Percentiles rank a stretch among this genome's conserved stretches.
Evolutionary conservation across 2,113 vertebrate species (phyloP).

Genomic region (Archilochus colubris): DNA sequence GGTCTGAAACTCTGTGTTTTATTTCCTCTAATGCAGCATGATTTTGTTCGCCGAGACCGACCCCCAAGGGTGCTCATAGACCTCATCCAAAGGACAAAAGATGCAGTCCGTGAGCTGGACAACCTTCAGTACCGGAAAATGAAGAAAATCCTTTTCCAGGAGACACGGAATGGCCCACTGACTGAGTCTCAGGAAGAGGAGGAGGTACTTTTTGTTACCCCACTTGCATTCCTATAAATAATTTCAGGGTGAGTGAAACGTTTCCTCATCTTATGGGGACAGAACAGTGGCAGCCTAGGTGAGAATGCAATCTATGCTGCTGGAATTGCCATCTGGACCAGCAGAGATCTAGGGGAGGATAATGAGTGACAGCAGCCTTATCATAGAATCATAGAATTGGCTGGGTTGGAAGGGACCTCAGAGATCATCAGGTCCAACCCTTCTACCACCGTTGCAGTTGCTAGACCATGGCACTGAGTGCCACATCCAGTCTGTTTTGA

Average conservation of each 20-base stretch:
- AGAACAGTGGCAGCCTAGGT: background rate
- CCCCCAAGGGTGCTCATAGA: slow-evolving; percentile 89
- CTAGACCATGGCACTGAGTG: too few species aligned
- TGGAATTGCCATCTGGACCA: background rate
- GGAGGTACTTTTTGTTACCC: slow-evolving; percentile 76
- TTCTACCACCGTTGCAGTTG: too few species aligned
- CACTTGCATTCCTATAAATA: background rate
- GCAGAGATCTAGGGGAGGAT: background rate
- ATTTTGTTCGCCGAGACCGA: slow-evolving; percentile 92
- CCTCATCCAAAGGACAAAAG: slow-evolving; percentile 97
- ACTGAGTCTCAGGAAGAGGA: slow-evolving; percentile 95
- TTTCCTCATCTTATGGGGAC: background rate
- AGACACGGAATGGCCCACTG: slow-evolving; percentile 90
- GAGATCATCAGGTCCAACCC: too few species aligned
- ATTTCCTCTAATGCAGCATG: slow-evolving; percentile 80
- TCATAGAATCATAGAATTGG: too few species aligned
- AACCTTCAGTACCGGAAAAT: slow-evolving; percentile 99
- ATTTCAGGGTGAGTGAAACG: background rate
- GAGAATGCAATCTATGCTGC: background rate
- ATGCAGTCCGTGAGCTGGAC: slow-evolving; percentile 95
- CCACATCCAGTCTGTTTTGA: too few species aligned
- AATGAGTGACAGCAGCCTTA: background rate
- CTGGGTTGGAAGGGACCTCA: too few species aligned
- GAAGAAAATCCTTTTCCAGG: slow-evolving; percentile 99
- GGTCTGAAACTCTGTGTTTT: background rate